Conservation (phyloP, 2,797 vertebrate genomes). For the Smutsia temminckii region DNA sequence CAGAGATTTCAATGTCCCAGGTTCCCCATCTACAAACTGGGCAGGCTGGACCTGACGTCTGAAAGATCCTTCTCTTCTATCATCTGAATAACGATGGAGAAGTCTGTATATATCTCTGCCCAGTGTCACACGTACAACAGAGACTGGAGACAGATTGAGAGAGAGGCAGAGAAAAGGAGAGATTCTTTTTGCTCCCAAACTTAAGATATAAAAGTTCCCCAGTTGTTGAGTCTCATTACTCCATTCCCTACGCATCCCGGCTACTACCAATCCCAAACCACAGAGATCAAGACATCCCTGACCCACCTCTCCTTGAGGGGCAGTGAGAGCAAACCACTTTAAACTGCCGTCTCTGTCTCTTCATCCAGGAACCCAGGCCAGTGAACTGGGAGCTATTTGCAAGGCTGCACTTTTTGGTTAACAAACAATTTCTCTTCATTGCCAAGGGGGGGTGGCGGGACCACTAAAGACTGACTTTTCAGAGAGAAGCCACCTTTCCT, state of each 20-base stretch:
- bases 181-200: background rate
- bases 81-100: background rate
- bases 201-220: background rate
- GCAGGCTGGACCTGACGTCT: background rate
- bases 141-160: background rate
- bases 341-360: background rate
- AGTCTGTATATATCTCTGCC: background rate
- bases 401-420: background rate
- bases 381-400: background rate
- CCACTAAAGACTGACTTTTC: background rate
- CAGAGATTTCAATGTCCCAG: background rate
- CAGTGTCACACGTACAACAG: background rate
- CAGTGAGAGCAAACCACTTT: too few species aligned
- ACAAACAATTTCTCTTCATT: background rate
- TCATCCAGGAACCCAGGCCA: background rate
- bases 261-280: background rate
- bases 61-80: background rate
- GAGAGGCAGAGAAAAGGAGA: background rate
- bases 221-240: background rate
- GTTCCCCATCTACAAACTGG: background rate
- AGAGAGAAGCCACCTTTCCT: background rate
- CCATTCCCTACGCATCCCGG: too few species aligned
- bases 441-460: background rate
- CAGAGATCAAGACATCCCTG: background rate
- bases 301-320: background rate